These are phyloP conservation scores for Scomber colias DNA, from an alignment of 2,113 vertebrate genomes.

Conservation along the genomic window DNA sequence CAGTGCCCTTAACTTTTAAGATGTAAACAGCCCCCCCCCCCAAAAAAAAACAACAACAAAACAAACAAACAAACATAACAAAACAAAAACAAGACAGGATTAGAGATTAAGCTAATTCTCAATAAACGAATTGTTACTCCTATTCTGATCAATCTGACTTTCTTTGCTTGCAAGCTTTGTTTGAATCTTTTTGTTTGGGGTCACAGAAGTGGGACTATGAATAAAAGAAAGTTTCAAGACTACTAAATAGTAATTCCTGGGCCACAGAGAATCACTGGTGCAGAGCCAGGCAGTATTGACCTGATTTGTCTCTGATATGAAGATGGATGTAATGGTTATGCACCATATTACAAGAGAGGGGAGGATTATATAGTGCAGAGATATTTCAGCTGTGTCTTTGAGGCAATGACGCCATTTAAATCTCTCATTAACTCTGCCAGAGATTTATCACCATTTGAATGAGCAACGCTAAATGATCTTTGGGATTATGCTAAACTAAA, in stretches of 20 bases:
- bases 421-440: constrained; percentile 79
- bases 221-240: constrained; percentile 42
- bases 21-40: neutral
- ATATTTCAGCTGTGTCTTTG: constrained; percentile 77
- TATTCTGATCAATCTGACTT: neutral
- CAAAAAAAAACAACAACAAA: too few relatives aligned
- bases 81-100: neutral
- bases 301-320: constrained; percentile 64
- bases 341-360: constrained; percentile 62
- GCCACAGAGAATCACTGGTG: constrained; percentile 43
- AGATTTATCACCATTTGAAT: constrained; percentile 80
- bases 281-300: constrained; percentile 53
- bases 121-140: constrained; percentile 35
- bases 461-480: constrained; percentile 78
- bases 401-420: constrained; percentile 77
- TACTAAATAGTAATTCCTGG: constrained; percentile 36
- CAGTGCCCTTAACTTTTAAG: neutral
- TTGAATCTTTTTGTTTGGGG: constrained; percentile 19
- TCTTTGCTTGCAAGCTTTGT: constrained; percentile 19
- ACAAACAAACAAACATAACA: too few relatives aligned
- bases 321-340: constrained; percentile 69
- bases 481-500: constrained; percentile 79
- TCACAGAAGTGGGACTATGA: constrained; percentile 27
- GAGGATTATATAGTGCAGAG: constrained; percentile 69
- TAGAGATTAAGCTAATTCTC: constrained; percentile 10